phyloP scores from a whole-genome alignment of 2,113 vertebrate species.

The Electrona antarctica region DNA sequence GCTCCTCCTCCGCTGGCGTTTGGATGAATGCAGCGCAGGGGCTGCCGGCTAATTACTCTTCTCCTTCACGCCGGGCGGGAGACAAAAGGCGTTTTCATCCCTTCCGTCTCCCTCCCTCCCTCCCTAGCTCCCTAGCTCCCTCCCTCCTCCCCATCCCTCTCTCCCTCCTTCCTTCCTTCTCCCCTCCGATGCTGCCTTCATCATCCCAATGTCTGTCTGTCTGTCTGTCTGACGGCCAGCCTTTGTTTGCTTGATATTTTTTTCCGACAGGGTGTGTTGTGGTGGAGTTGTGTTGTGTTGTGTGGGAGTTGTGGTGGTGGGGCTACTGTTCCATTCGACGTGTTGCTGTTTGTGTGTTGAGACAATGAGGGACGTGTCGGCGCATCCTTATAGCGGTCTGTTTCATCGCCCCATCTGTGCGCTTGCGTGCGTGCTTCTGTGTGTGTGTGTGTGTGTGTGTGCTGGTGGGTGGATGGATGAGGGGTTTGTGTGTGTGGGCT shows the following conservation, averaged over 20 bases:
- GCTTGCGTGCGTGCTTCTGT: slow-evolving; percentile 12
- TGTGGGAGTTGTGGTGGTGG: too few species aligned
- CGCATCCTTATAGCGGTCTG: too few species aligned
- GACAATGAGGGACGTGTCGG: too few species aligned
- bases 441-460: slow-evolving; percentile 24
- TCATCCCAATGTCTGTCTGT: background rate
- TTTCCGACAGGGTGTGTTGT: too few species aligned
- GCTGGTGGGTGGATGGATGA: background rate
- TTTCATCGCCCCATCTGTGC: too few species aligned
- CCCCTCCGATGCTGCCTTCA: slow-evolving; percentile 36
- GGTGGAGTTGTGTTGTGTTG: too few species aligned
- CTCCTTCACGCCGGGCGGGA: slow-evolving; percentile 51
- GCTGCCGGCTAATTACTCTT: slow-evolving; percentile 62
- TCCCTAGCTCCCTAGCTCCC: slow-evolving; percentile 43
- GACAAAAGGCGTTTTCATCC: slow-evolving; percentile 53
- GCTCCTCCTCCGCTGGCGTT: background rate
- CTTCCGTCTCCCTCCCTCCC: slow-evolving; percentile 34
- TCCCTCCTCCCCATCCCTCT: background rate
- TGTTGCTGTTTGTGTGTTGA: too few species aligned
- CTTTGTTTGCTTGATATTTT: slow-evolving; percentile 34
- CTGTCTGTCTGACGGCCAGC: slow-evolving; percentile 27
- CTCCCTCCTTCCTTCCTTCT: slow-evolving; percentile 5
- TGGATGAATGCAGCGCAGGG: slow-evolving; percentile 43
- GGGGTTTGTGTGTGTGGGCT: background rate
- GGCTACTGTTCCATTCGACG: too few species aligned